Conservation (phyloP, 1,140 invertebrate species). For the Harpegnathos saltator region DNA sequence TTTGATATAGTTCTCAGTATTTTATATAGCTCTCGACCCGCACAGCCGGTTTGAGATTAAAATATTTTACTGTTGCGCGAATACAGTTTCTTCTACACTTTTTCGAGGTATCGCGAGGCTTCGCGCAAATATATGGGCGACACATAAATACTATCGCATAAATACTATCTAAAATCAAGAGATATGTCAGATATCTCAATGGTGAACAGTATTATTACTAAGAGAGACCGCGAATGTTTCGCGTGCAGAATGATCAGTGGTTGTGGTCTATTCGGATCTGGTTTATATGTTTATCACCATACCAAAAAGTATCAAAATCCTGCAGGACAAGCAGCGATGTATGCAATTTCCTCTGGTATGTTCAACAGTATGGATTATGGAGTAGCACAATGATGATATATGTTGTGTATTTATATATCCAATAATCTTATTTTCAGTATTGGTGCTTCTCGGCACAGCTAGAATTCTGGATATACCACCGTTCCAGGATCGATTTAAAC, state of each 20-base stretch:
- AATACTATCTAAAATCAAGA: neutral
- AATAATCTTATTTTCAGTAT: constrained; percentile 71
- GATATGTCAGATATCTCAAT: constrained; percentile 36
- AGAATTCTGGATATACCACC: constrained; percentile 80
- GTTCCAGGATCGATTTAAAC: constrained; percentile 75
- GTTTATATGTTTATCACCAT: constrained; percentile 81
- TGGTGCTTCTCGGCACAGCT: constrained; percentile 74
- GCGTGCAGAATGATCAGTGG: constrained; percentile 82
- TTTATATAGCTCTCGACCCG: too few species aligned
- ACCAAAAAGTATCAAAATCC: constrained; percentile 76
- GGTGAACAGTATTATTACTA: constrained; percentile 70
- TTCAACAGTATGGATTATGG: too few species aligned
- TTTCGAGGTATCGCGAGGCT: neutral
- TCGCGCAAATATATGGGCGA: neutral
- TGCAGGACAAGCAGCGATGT: constrained; percentile 76
- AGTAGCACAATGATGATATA: too few species aligned
- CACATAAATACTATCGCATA: neutral
- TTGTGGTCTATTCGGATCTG: constrained; percentile 81
- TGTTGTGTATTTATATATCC: constrained; percentile 22
- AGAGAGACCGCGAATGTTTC: constrained; percentile 80
- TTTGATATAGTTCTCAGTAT: too few species aligned
- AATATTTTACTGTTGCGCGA: too few species aligned
- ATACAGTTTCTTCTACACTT: constrained; percentile 18
- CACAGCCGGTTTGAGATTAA: too few species aligned
- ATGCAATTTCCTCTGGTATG: constrained; percentile 76